Evolutionary conservation across 2,888 invertebrate genomes (phyloP), one percentile per base, ranked within the genome.

Genomic region (Strigamia transsilvanica): DNA sequence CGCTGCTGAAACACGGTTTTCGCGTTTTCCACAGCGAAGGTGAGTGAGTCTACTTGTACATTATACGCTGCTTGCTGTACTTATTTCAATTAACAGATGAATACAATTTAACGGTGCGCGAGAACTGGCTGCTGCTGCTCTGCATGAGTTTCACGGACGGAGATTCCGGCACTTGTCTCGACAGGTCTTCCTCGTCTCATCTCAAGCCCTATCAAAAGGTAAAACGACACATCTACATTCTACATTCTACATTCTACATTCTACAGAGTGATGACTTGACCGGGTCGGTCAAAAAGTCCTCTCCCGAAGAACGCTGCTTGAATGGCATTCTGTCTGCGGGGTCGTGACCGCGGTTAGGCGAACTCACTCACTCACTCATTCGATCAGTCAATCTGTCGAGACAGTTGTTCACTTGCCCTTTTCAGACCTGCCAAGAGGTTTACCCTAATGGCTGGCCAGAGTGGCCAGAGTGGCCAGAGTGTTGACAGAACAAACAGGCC

Each of bases 111-210:
- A 23, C 15, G 13, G 83, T 12, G 23, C 78, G 78, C 46, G 73
- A 83, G 7, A 84, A 85, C 77, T 86, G 86, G 86, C 66, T 83
- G 61, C 56, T 86, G 23, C 77, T 86, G 15, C 82, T 86, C n/a
- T 86, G 86, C 79, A 83, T 86, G 83, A 83, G 85, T 6, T 84
- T 83, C 80, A 84, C 84, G 12, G 85, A 85, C 46, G 85, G 84
- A 23, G 85, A 85, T 82, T 82, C 83, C 2, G 79, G 82, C 27
- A 42, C 83, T 2, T 85, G 85, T 82, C 83, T 85, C 27, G 84
- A 84, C 13, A 83, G 84, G 82, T 83, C 82, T 80, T 84, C 84
- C 38, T 82, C 78, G 42, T 81, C 80, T 18, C 56, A 80, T 38
- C 80, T 84, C 38, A 73, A 84, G 42, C 80, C 82, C 13, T 80